Percentiles rank a stretch among this genome's conserved stretches.
These are phyloP conservation scores for Orthonevra nobilis DNA, from an alignment of 2,888 invertebrate species.

Conservation along the genomic window DNA sequence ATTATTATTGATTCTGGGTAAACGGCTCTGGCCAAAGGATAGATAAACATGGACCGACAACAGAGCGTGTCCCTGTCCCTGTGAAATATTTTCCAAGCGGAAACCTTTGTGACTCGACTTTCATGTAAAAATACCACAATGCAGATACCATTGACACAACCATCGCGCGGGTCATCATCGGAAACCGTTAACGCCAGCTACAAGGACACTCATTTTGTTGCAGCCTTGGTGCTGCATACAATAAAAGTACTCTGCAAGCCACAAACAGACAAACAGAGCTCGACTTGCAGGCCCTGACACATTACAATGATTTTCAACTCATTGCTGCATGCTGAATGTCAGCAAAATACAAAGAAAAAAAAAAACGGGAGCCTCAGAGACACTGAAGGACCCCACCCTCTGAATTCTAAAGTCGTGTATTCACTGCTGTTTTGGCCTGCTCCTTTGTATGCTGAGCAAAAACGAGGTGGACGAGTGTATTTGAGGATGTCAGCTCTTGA, in stretches of 20 bases:
- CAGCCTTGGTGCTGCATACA: too few species aligned
- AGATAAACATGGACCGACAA: not conserved
- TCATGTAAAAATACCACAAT: constrained; percentile 31
- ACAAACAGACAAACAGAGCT: constrained; percentile 12
- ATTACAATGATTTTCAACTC: constrained; percentile 40
- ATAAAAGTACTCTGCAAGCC: constrained; percentile 23
- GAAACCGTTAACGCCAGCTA: not conserved
- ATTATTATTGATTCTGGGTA: not conserved
- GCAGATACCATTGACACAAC: constrained; percentile 11
- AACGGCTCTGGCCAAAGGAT: not conserved
- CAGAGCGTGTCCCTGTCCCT: too few species aligned
- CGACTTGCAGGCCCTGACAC: constrained; percentile 7
- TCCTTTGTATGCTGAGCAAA: constrained; percentile 2
- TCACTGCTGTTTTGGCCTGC: not conserved
- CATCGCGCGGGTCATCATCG: constrained; percentile 9
- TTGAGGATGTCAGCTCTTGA: too few species aligned
- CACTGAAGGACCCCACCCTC: constrained; percentile 15
- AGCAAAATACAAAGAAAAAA: too few species aligned
- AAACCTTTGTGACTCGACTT: constrained; percentile 25
- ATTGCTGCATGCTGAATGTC: constrained; percentile 47
- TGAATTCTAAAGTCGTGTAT: constrained; percentile 8
- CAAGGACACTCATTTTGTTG: constrained; percentile 31
- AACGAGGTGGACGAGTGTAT: too few species aligned
- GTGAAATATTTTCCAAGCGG: constrained; percentile 20
- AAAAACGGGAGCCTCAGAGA: constrained; percentile 9